Base-by-base conservation (phyloP, 92 coral and sea anemone genomes). In the Zoanthus gigantus region DNA sequence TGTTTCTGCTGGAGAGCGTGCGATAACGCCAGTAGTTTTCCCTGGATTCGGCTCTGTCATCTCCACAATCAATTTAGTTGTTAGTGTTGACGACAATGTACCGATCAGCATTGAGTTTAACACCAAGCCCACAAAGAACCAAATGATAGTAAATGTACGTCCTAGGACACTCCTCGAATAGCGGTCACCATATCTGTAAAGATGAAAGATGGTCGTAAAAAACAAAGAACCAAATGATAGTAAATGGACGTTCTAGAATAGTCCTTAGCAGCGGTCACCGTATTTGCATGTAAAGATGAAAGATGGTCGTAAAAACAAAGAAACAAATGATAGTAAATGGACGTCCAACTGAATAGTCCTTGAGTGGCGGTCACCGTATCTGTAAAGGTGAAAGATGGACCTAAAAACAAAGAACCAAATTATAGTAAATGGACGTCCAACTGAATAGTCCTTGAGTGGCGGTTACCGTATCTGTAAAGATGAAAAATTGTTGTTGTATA, bases 141-240 rank as follows among this genome's bases (percentile, higher is more conserved):
- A 67, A 29, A 82, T 13, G 46, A 68, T 28, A 30, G 50, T 28
- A 82, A 67, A 32, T 14, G 50, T 17, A 9, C 29, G 42, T 23
- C 63, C 44, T 17, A 68, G 48, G 50, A 82, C 1, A 61, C 30
- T 61, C 8, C 5, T 61, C 15, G 68, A 18, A 6, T 16, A 17
- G 17, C 68, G 68, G 29, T 61, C 68, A 61, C 68, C 68, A 29
- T 61, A 61, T 17, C 68, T 61, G 8, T 15, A 61, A 17, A 17
- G 4, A 5, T 12, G 17, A 57, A 12, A 12, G 63, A 57, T 57
- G 17, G 14, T 54, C 60, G 60, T 54, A 54, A 54, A 1, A 16
- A 54, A 45, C 78, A 74, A 76, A 89, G 58, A 34, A 32, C 74
- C 50, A 67, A 29, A 82, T 13, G 46, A 68, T 28, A 30, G 50